These are phyloP conservation scores for Prolemur simus DNA, from an alignment of 2,113 vertebrate genomes.

Conservation along the genomic window DNA sequence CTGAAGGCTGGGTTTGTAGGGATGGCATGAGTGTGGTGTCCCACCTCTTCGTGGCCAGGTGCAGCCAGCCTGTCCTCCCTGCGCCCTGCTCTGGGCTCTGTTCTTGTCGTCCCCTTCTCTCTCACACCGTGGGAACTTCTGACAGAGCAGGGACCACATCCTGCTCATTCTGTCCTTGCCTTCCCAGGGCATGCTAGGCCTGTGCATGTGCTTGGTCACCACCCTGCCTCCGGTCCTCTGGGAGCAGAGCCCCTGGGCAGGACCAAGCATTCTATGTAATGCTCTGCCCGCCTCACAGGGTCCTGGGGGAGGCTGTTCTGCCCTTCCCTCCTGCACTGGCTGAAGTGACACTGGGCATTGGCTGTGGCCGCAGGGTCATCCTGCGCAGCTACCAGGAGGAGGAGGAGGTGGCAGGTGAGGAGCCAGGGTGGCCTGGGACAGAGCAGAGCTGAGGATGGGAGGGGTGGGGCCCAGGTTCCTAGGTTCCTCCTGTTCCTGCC, in stretches of 20 bases:
- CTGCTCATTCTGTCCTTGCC: not conserved
- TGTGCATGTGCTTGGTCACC: not conserved
- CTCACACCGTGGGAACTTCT: not conserved
- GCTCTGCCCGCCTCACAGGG: conserved; percentile 78
- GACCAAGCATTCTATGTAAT: not conserved
- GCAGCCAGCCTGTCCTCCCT: not conserved
- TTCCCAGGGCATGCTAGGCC: not conserved
- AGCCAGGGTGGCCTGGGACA: not conserved
- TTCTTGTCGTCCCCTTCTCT: not conserved
- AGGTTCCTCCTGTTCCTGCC: not conserved
- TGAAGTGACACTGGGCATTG: conserved; percentile 91
- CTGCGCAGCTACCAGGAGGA: conserved; percentile 93
- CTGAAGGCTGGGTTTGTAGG: rapidly evolving
- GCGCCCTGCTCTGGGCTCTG: not conserved
- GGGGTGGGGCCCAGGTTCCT: not conserved
- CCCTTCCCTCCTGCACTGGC: conserved; percentile 91
- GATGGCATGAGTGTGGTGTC: not conserved
- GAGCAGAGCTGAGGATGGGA: not conserved
- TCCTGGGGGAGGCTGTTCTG: conserved; percentile 91
- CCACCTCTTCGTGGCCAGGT: not conserved
- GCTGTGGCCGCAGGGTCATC: conserved; percentile 85
- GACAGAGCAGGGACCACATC: not conserved
- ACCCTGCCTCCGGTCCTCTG: not conserved
- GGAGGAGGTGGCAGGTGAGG: conserved; percentile 87
- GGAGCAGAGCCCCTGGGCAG: not conserved